Conservation (phyloP, 1,140 invertebrate genomes). For the Pissodes strobi region DNA sequence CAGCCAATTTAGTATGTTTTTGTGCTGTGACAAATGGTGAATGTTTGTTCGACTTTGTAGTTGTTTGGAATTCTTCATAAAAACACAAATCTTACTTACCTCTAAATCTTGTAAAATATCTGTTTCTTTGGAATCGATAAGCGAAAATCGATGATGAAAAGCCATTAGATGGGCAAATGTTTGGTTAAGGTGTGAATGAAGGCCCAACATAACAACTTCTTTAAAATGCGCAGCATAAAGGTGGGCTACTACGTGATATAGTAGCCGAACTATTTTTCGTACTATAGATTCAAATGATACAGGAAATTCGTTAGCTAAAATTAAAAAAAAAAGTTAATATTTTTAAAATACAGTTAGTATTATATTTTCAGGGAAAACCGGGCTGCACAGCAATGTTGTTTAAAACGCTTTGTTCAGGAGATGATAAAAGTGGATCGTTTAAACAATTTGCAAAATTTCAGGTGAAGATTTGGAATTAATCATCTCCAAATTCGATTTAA, state of each 20-base stretch:
- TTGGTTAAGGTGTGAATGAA: conserved; percentile 94
- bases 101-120: conserved; percentile 89
- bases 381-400: neutral
- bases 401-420: neutral
- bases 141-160: conserved; percentile 85
- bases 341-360: neutral
- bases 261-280: conserved; percentile 92
- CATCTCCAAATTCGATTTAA: too few relatives aligned
- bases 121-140: conserved; percentile 94
- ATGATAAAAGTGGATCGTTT: too few relatives aligned
- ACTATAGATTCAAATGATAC: conserved; percentile 91
- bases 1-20: neutral
- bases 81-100: conserved; percentile 52
- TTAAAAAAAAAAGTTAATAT: conserved; percentile 32
- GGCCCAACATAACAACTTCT: conserved; percentile 87
- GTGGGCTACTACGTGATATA: conserved; percentile 97
- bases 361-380: neutral
- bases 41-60: neutral
- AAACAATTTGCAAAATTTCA: too few relatives aligned
- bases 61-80: neutral
- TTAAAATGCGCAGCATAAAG: conserved; percentile 97
- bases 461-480: too few relatives aligned
- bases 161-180: conserved; percentile 95
- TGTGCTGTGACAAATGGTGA: neutral
- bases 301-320: conserved; percentile 92